These are phyloP conservation scores for Mylabris phalerata DNA, from an alignment of 1,140 invertebrate genomes.

Conservation along the genomic window DNA sequence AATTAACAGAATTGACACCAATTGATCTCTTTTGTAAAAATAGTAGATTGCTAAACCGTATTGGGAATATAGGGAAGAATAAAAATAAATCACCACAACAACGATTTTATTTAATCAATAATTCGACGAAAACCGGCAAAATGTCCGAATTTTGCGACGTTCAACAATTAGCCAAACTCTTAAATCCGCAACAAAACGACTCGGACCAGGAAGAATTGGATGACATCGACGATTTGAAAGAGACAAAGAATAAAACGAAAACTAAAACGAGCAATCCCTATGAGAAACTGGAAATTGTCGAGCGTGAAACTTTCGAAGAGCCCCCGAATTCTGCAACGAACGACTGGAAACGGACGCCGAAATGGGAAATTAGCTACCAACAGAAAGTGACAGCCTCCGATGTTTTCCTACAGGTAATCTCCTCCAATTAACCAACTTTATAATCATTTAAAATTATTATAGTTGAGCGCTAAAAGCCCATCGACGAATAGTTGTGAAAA, in stretches of 20 bases:
- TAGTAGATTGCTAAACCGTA: no score
- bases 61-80: no score
- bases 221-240: conserved; percentile 4
- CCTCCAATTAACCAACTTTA: neutral
- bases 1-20: no score
- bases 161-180: conserved; percentile 25
- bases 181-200: conserved; percentile 13
- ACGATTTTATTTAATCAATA: neutral
- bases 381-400: conserved; percentile 81
- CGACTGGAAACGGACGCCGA: conserved; percentile 55
- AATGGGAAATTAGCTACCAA: conserved; percentile 76
- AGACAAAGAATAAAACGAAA: conserved; percentile 10
- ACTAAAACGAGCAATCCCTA: conserved; percentile 15
- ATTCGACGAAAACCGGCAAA: neutral
- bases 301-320: no score
- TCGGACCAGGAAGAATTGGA: conserved; percentile 15
- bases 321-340: neutral
- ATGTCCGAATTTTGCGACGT: conserved; percentile 23
- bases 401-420: conserved; percentile 68
- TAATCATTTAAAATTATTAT: conserved; percentile 21
- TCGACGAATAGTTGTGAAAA: conserved; percentile 79
- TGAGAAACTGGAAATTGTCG: neutral
- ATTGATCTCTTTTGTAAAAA: no score
- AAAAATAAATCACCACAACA: neutral
- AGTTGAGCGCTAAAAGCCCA: conserved; percentile 80